Conservation (phyloP, 2,888 invertebrate genomes). For the Drosophila merina region DNA sequence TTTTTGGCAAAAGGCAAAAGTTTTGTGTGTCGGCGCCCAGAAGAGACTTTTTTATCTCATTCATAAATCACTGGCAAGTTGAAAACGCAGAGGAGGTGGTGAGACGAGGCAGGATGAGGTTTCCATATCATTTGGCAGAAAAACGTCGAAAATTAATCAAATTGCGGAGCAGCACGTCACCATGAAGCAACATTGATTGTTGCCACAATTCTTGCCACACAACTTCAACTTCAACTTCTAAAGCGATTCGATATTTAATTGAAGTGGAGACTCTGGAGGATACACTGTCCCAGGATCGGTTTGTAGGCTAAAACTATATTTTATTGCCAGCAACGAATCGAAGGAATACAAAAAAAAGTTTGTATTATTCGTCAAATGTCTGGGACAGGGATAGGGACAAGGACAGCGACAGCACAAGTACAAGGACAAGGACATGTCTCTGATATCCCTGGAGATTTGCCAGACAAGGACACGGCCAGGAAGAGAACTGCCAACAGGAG, state of each 20-base stretch:
- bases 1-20: conserved; percentile 38
- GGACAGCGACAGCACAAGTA: neutral
- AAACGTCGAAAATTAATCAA: conserved; percentile 60
- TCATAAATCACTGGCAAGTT: conserved; percentile 69
- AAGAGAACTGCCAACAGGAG: neutral
- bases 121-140: conserved; percentile 57
- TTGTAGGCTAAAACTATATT: neutral
- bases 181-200: neutral
- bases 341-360: neutral
- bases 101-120: neutral
- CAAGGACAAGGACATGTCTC: neutral
- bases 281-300: neutral
- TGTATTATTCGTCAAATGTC: conserved; percentile 3
- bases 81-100: neutral
- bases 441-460: conserved; percentile 1
- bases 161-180: conserved; percentile 45
- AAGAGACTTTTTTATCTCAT: conserved; percentile 64
- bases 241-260: conserved; percentile 7
- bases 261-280: neutral
- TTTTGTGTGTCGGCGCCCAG: conserved; percentile 55
- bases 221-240: conserved; percentile 31
- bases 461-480: neutral
- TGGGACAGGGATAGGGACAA: neutral
- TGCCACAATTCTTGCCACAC: conserved; percentile 24
- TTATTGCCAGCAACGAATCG: neutral